Evolutionary conservation across 2,797 vertebrate genomes (phyloP).

Genomic region (Brachymystax lenok): DNA sequence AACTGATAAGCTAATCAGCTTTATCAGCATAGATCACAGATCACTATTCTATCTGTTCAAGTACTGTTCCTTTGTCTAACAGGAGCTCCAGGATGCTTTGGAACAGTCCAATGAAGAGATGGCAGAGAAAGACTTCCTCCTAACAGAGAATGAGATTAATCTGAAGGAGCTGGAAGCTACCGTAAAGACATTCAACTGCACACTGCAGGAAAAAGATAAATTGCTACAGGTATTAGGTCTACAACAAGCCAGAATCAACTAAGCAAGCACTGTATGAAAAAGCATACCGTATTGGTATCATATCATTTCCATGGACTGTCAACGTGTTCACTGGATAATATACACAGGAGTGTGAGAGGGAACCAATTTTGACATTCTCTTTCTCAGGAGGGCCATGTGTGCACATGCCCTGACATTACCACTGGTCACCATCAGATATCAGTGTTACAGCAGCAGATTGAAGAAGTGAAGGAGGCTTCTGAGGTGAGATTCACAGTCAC

Average conservation of each 20-base stretch:
- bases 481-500: neutral
- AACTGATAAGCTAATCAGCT: no score
- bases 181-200: neutral
- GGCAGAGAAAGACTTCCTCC: neutral
- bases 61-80: neutral
- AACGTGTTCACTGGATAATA: no score
- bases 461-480: neutral
- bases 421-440: neutral
- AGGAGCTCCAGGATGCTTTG: constrained; percentile 1
- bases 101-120: neutral
- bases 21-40: no score
- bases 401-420: neutral
- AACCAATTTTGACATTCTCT: no score
- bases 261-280: no score
- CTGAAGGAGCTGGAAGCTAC: neutral
- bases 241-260: no score
- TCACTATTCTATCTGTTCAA: no score
- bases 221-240: neutral
- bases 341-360: no score
- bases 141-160: neutral
- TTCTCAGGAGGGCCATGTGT: neutral
- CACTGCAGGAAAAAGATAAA: neutral
- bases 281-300: no score
- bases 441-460: neutral
- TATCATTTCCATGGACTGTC: no score